Conservation (phyloP, 1,140 invertebrate genomes). For the Hestina assimilis region DNA sequence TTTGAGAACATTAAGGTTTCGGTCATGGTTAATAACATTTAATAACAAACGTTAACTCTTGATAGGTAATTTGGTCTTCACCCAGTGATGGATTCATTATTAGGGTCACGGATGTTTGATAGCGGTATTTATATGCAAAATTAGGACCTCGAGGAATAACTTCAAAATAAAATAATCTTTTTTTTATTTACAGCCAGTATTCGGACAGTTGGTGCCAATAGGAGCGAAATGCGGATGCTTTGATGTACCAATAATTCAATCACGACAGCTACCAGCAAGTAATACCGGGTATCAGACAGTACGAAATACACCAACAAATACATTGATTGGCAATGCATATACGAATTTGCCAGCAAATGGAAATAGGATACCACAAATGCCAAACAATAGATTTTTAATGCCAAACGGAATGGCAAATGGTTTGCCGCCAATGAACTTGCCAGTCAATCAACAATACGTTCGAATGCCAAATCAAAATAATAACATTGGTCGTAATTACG, state of each 20-base stretch:
- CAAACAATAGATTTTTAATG: neutral
- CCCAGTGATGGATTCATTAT: too few species aligned
- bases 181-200: constrained; percentile 10
- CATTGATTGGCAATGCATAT: neutral
- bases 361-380: neutral
- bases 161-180: neutral
- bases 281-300: neutral
- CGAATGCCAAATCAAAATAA: neutral
- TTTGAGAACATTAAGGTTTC: too few species aligned
- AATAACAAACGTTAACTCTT: too few species aligned
- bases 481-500: neutral
- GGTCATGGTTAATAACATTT: too few species aligned
- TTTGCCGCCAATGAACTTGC: neutral
- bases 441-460: neutral
- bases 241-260: constrained; percentile 3
- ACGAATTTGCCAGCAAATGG: neutral
- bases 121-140: too few species aligned
- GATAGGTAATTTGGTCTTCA: too few species aligned
- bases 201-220: constrained; percentile 2
- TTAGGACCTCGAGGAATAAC: neutral
- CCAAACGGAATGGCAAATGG: neutral
- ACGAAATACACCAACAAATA: neutral
- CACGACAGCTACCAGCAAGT: neutral
- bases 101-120: too few species aligned
- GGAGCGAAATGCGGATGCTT: neutral